Evolutionary conservation across 1,140 invertebrate genomes (phyloP).

Genomic region (Aphidius gifuensis): DNA sequence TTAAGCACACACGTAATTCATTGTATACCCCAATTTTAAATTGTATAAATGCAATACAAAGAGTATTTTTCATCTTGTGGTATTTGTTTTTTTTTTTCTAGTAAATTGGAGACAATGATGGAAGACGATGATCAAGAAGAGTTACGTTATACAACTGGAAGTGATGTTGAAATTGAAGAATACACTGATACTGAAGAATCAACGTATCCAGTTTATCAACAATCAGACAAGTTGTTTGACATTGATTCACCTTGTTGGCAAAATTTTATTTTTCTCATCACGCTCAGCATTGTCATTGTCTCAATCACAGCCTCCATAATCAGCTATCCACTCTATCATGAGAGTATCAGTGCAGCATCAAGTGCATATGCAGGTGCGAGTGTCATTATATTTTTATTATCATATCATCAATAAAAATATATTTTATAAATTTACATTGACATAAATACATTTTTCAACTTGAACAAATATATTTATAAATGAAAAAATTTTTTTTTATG

Average conservation of each 20-base stretch:
- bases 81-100: neutral
- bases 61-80: too few species aligned
- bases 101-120: conserved; percentile 35
- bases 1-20: too few species aligned
- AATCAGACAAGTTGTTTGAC: conserved; percentile 47
- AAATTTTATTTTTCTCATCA: conserved; percentile 44
- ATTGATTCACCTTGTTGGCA: conserved; percentile 46
- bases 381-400: too few species aligned
- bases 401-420: too few species aligned
- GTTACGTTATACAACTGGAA: conserved; percentile 46
- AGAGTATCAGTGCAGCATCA: conserved; percentile 42
- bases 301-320: conserved; percentile 45
- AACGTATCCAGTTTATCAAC: conserved; percentile 44
- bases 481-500: too few species aligned
- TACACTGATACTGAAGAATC: conserved; percentile 49
- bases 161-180: conserved; percentile 49
- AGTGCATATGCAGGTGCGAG: conserved; percentile 45
- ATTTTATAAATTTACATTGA: neutral
- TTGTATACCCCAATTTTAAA: too few species aligned
- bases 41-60: too few species aligned
- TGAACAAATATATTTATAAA: too few species aligned
- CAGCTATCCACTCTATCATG: conserved; percentile 46
- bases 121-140: conserved; percentile 52
- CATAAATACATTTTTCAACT: neutral
- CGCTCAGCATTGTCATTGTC: conserved; percentile 35